Evolutionary conservation across 2,888 invertebrate species (phyloP), one percentile per base, ranked within the genome.

Genomic region (Ptilodon capucinus): DNA sequence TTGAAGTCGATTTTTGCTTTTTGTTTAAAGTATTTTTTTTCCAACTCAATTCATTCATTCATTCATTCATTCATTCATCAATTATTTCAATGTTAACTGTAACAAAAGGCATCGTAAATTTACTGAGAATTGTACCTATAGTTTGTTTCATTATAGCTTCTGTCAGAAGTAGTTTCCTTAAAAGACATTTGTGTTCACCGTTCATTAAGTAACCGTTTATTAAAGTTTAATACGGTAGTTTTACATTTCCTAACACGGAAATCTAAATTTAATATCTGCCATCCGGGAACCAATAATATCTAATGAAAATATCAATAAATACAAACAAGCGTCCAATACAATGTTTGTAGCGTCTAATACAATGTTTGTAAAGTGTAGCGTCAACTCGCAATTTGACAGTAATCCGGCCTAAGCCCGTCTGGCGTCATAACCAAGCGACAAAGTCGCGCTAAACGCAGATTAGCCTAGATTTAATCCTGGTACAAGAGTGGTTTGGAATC

Each of bases 371-470:
- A 28, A 28, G 11, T 28, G 28, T 28, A 28, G 28, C 8, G 35
- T 17, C 35, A 16, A 8, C 6, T 16, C 35, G 35, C 17, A 35
- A 35, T 35, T 19, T 41, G 56, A 52, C 49, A 41, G 39, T 43
- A 32, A 60, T 44, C 58, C 49, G 48, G 47, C 48, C 35, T 48
- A 23, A 48, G 36, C 48, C 47, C 59, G 46, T 42, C 42, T 32
- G 25, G 17, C n/a, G 23, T 54, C 55, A 51, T 18, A 28, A 28
- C 42, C 40, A 50, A 54, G 51, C 60, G 51, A 55, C 35, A 40
- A 18, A 40, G 18, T 43, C 42, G 38, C 30, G 40, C 34, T 64
- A 56, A 58, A 50, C 48, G 7, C 23, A n/a, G 64, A 46, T 64
- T 64, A 59, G 19, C 52, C 62, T 13, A 60, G 28, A 48, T 54